Percentiles rank a stretch among this genome's conserved stretches.
Conservation (phyloP, 2,888 invertebrate genomes). For the Empis stercorea region DNA sequence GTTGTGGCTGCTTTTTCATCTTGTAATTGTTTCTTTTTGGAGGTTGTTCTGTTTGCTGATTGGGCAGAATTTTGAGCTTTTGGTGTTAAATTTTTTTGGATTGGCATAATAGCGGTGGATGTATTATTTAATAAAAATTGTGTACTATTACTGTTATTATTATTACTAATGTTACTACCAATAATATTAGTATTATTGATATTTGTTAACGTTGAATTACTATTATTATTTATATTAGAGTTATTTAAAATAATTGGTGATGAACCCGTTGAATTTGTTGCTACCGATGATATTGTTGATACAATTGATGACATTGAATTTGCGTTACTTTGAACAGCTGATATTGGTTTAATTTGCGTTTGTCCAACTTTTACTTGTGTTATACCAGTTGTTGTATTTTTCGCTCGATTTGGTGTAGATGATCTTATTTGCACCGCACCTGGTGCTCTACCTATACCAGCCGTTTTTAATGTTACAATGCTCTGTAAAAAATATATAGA, state of each 20-base stretch:
- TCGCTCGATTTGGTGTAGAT: constrained; percentile 20
- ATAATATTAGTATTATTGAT: too few relatives aligned
- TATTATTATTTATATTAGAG: too few relatives aligned
- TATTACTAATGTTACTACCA: neutral
- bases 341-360: constrained; percentile 34
- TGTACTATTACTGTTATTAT: neutral
- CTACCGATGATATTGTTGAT: constrained; percentile 19
- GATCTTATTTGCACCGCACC: constrained; percentile 32
- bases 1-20: constrained; percentile 38
- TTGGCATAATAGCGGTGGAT: constrained; percentile 19
- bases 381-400: constrained; percentile 13
- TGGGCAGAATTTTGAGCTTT: constrained; percentile 35
- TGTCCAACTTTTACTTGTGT: constrained; percentile 35
- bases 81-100: constrained; percentile 21
- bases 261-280: neutral
- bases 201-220: too few relatives aligned
- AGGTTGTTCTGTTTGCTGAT: constrained; percentile 38
- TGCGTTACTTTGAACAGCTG: constrained; percentile 11
- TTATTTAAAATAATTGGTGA: constrained; percentile 5
- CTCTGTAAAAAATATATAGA: constrained; percentile 27
- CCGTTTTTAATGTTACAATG: constrained; percentile 29
- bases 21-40: constrained; percentile 69
- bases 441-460: constrained; percentile 19
- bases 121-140: constrained; percentile 6
- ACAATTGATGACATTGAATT: neutral